Evolutionary conservation across 30 jellyfish, hydroid and myxozoan species (phyloP).

Genomic region (Aurelia coerulea): DNA sequence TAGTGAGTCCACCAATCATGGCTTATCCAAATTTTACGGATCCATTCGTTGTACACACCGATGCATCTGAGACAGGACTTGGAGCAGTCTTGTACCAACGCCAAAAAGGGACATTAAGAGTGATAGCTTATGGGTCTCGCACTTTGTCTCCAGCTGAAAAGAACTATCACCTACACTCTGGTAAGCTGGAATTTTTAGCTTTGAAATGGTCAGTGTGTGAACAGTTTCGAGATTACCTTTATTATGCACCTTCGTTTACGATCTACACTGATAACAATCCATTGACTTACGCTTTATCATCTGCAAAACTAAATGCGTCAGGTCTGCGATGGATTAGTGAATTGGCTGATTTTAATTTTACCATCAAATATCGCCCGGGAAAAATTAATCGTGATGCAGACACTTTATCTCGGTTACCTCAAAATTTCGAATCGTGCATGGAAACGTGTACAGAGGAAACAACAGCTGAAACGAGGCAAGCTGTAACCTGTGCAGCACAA

Average conservation of each 20-base stretch:
- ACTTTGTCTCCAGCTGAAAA: constrained; percentile 53
- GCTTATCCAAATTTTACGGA: constrained; percentile 43
- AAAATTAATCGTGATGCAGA: too few species aligned
- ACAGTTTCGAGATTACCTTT: constrained; percentile 54
- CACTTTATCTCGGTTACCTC: too few species aligned
- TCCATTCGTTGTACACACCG: constrained; percentile 47
- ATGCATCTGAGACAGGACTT: constrained; percentile 48
- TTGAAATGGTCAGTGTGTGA: constrained; percentile 66
- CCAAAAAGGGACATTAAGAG: constrained; percentile 6
- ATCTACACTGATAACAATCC: constrained; percentile 54
- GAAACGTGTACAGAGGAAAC: too few species aligned
- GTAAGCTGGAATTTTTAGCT: constrained; percentile 61
- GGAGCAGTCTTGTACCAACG: constrained; percentile 54
- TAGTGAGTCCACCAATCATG: constrained; percentile 21
- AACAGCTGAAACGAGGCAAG: constrained; percentile 24
- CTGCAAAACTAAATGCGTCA: constrained; percentile 51
- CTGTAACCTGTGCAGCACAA: constrained; percentile 10
- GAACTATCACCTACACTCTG: constrained; percentile 44
- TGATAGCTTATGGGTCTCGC: constrained; percentile 51
- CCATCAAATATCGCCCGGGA: too few species aligned
- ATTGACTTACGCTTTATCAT: constrained; percentile 13
- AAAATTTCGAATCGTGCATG: too few species aligned
- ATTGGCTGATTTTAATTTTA: constrained; percentile 17
- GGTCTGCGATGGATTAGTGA: constrained; percentile 52
- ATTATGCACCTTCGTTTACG: constrained; percentile 48